A percentile compares a stretch with the other conserved stretches of the same genome.
phyloP scores from a whole-genome alignment of 2,113 vertebrate genomes.

The Cariama cristata region DNA sequence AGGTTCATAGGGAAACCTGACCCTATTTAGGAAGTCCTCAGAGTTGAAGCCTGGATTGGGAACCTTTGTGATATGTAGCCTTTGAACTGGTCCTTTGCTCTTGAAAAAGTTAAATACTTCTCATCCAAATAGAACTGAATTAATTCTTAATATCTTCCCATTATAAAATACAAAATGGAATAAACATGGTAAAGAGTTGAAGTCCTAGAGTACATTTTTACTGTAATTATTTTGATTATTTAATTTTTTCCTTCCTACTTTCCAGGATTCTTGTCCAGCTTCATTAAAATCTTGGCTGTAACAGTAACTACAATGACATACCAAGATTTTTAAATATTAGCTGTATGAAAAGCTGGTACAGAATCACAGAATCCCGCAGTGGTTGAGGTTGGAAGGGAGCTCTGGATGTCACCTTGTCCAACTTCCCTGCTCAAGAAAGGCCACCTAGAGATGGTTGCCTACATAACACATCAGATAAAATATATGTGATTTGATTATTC shows the following conservation, averaged over 20 bases:
- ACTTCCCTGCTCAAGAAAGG: not conserved
- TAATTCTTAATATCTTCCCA: not conserved
- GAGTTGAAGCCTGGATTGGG: not conserved
- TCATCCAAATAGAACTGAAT: not conserved
- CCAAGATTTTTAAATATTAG: not conserved
- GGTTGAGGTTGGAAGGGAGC: not conserved
- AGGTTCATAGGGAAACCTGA: not conserved
- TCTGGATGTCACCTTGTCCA: not conserved
- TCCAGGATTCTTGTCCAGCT: not conserved
- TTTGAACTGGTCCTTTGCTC: not conserved
- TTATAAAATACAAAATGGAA: not conserved
- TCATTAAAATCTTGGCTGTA: not conserved
- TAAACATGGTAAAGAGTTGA: not conserved
- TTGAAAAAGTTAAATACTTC: not conserved
- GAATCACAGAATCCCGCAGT: not conserved
- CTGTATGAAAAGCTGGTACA: not conserved
- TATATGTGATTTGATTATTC: not conserved
- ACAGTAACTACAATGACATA: not conserved
- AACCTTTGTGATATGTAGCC: not conserved
- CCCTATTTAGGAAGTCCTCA: not conserved
- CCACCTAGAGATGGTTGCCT: not conserved
- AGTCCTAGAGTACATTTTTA: not conserved
- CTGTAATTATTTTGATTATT: not conserved
- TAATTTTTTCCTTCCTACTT: not conserved
- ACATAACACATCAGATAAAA: not conserved